These are phyloP conservation scores for Cryptoprocta ferox DNA, from an alignment of 2,797 vertebrate species.

Conservation along the genomic window DNA sequence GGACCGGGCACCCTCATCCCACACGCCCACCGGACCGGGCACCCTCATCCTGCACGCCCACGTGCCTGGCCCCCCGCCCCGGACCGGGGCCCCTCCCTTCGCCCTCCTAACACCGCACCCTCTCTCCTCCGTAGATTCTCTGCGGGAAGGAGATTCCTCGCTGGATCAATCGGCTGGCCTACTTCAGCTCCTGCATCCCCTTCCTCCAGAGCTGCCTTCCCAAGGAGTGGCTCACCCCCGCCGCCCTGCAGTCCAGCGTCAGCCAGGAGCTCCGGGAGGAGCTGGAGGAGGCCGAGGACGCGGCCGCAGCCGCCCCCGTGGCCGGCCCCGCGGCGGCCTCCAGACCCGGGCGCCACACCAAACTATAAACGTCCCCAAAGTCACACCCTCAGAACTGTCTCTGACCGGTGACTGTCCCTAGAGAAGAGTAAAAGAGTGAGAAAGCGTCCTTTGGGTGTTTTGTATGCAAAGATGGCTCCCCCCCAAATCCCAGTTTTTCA, in stretches of 20 bases:
- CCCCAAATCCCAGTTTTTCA: slow-evolving; percentile 82
- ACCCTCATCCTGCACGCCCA: rapidly evolving
- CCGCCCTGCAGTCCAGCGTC: slow-evolving; percentile 97
- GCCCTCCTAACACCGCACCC: background rate
- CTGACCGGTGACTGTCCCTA: slow-evolving; percentile 82
- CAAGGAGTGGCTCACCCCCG: slow-evolving; percentile 98
- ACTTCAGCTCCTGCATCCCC: slow-evolving; percentile 99
- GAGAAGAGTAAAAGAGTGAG: slow-evolving; percentile 78
- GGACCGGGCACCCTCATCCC: no score
- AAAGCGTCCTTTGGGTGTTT: slow-evolving; percentile 80
- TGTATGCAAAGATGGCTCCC: slow-evolving; percentile 86
- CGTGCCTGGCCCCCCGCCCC: rapidly evolving
- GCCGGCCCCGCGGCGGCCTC: slow-evolving; percentile 82
- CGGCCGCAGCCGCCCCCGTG: slow-evolving; percentile 90
- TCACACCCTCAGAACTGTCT: slow-evolving; percentile 79
- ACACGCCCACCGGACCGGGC: no score
- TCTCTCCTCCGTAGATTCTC: slow-evolving; percentile 90
- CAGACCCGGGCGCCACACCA: slow-evolving; percentile 91
- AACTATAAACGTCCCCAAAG: slow-evolving; percentile 86
- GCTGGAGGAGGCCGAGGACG: slow-evolving; percentile 96
- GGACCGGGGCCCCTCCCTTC: background rate
- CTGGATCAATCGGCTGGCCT: slow-evolving; percentile 99
- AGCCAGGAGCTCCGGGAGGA: slow-evolving; percentile 97
- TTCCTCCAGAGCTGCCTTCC: slow-evolving; percentile 99
- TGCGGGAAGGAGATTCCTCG: slow-evolving; percentile 98